Percentiles rank a stretch among this genome's conserved stretches.
Conservation (phyloP, 2,113 vertebrate species). For the Benitochromis conjunctus region DNA sequence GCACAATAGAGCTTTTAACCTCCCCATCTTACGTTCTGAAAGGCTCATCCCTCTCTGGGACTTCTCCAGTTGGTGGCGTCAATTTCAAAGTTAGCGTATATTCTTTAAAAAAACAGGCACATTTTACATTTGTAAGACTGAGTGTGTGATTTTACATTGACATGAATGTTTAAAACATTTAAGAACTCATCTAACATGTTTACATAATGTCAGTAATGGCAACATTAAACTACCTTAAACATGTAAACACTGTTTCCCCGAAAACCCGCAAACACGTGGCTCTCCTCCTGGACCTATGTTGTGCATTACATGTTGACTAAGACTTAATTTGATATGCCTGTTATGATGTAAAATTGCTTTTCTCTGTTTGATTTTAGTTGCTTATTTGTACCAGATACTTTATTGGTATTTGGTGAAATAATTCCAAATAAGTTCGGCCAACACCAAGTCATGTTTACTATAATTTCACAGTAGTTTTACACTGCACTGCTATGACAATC, state of each 20-base stretch:
- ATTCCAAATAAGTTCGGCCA: not conserved
- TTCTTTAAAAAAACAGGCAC: not conserved
- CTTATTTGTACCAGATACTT: not conserved
- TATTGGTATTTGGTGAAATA: not conserved
- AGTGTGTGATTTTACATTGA: not conserved
- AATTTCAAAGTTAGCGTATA: not conserved
- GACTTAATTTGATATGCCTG: not conserved
- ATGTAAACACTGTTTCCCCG: not conserved
- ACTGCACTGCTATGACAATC: not conserved
- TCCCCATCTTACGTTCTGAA: not conserved
- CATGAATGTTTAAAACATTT: not conserved
- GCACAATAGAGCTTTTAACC: not conserved
- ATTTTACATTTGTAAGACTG: not conserved
- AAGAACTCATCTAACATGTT: not conserved
- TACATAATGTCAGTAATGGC: not conserved
- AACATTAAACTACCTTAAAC: not conserved
- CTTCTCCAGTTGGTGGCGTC: not conserved
- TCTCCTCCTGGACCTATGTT: not conserved
- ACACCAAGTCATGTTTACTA: not conserved
- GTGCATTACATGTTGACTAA: not conserved
- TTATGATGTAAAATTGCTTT: not conserved
- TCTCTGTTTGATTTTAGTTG: not conserved
- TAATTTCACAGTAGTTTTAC: not conserved
- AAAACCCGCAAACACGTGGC: not conserved
- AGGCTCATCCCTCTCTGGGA: not conserved